phyloP scores from a whole-genome alignment of 2,888 invertebrate genomes.

The Drosophila antonietae region DNA sequence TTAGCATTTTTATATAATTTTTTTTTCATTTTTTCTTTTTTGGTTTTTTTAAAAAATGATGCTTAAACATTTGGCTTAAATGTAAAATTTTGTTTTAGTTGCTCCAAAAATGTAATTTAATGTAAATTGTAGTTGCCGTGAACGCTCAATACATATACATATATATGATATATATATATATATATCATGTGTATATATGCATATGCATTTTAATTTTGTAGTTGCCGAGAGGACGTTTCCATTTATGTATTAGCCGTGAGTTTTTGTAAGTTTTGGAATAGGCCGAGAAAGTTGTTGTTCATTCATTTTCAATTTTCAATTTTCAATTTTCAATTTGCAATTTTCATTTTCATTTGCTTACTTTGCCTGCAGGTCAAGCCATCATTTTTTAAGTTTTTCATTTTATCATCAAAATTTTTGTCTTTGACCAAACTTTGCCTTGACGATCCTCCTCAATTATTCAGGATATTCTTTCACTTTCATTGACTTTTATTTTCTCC shows the following conservation, averaged over 20 bases:
- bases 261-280: constrained; percentile 52
- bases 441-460: constrained; percentile 33
- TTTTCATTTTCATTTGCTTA: constrained; percentile 8
- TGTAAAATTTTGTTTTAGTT: constrained; percentile 60
- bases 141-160: constrained; percentile 33
- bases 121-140: constrained; percentile 69
- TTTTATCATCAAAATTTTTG: constrained; percentile 42
- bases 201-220: constrained; percentile 41
- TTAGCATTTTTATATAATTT: constrained; percentile 38
- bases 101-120: constrained; percentile 81
- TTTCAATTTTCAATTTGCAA: constrained; percentile 2
- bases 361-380: constrained; percentile 50
- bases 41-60: constrained; percentile 76
- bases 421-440: constrained; percentile 47
- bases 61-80: constrained; percentile 79
- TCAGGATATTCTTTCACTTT: constrained; percentile 9
- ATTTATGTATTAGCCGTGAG: constrained; percentile 57
- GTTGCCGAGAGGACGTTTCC: constrained; percentile 64
- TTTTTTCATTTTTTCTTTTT: constrained; percentile 24
- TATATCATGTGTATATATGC: background rate
- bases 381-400: constrained; percentile 39
- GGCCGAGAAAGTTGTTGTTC: constrained; percentile 58
- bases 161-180: background rate
- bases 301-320: constrained; percentile 9
- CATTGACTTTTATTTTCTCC: constrained; percentile 6